Conservation (phyloP, 2,113 vertebrate genomes). For the Pteruthius melanotis region DNA sequence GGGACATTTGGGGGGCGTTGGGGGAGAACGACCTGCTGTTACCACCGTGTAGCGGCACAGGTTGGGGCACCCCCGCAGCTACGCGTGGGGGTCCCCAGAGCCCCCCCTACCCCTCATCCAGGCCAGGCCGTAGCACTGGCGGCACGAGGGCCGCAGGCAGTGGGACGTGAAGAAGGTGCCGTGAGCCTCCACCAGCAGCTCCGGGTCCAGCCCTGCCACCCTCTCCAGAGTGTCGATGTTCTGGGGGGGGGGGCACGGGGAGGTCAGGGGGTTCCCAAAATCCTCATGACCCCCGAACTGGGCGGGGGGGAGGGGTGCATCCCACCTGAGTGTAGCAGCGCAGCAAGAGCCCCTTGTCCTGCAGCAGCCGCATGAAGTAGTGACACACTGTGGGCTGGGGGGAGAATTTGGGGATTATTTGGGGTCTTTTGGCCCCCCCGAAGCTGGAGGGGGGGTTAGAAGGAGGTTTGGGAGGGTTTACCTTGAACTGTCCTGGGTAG, state of each 20-base stretch:
- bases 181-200: constrained; percentile 88
- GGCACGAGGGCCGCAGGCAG: constrained; percentile 80
- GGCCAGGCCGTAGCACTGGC: constrained; percentile 73
- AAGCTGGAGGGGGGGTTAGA: too few species aligned
- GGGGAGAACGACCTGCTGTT: neutral
- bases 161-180: constrained; percentile 89
- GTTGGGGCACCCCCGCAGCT: rapidly evolving
- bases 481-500: constrained; percentile 93
- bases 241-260: constrained; percentile 35
- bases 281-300: neutral
- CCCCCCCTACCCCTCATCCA: constrained; percentile 88
- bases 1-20: too few species aligned
- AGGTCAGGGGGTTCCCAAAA: too few species aligned
- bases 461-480: constrained; percentile 7
- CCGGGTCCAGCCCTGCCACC: constrained; percentile 80
- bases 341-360: constrained; percentile 84
- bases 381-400: constrained; percentile 86
- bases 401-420: neutral
- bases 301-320: rapidly evolving
- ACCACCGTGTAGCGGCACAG: neutral
- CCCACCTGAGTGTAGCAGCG: constrained; percentile 81
- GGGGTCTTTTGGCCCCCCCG: too few species aligned
- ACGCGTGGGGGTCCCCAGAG: too few species aligned
- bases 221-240: constrained; percentile 92
- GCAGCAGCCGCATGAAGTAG: constrained; percentile 90